These are phyloP conservation scores for Semibalanus balanoides DNA, from an alignment of 1,140 invertebrate species.

Conservation along the genomic window DNA sequence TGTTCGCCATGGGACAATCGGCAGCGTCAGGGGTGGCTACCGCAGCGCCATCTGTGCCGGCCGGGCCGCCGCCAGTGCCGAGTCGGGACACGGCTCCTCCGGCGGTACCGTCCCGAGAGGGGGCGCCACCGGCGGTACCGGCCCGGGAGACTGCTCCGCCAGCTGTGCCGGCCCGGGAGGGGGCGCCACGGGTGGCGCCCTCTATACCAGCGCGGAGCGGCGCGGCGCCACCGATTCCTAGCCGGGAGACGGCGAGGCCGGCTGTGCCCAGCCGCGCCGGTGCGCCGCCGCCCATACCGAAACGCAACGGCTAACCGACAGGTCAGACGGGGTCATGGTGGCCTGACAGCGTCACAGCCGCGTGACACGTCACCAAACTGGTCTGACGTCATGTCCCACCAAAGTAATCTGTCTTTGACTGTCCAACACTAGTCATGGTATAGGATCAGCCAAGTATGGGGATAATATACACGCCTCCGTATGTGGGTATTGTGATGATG, in stretches of 20 bases:
- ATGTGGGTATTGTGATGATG: too few relatives aligned
- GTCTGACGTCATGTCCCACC: too few relatives aligned
- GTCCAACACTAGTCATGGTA: too few relatives aligned
- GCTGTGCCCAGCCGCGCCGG: not conserved
- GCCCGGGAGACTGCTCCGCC: not conserved
- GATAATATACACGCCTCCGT: too few relatives aligned
- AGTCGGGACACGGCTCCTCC: not conserved
- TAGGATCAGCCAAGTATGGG: too few relatives aligned
- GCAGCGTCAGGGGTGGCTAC: too few relatives aligned
- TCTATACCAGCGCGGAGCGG: not conserved
- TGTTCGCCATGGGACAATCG: not conserved
- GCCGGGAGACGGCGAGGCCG: not conserved
- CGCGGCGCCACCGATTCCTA: not conserved
- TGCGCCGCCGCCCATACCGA: not conserved
- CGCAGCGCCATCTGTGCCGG: not conserved
- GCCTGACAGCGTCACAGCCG: too few relatives aligned
- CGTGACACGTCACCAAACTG: too few relatives aligned
- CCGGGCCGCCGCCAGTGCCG: not conserved
- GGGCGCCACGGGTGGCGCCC: too few relatives aligned
- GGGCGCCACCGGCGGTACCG: not conserved
- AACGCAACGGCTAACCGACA: not conserved
- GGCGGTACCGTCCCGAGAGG: not conserved
- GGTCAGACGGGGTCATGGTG: too few relatives aligned
- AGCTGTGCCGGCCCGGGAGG: not conserved
- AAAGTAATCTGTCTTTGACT: too few relatives aligned